Evolutionary conservation across 2,113 vertebrate species (phyloP), one percentile per base, ranked within the genome.

Genomic region (Etheostoma cragini): DNA sequence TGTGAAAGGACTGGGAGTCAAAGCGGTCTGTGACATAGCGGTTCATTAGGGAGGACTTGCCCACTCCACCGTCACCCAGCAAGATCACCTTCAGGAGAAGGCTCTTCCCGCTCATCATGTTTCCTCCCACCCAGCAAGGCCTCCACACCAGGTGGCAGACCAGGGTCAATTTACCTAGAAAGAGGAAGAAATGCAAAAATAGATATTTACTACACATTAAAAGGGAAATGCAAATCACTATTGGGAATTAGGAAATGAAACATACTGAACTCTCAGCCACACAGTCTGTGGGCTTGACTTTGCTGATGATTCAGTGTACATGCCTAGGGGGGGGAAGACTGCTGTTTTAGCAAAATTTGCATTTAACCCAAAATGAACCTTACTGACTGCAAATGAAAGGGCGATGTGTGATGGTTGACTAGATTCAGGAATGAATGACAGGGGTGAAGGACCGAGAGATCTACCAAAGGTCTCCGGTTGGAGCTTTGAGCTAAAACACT

Each of bases 1-100:
- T 99, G 93, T 99, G 98, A 91, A 99, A 99, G 8, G 98, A 98
- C 92, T 99, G 97, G 0, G 97, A 97, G 94, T 99, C 98, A 46
- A 99, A 99, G 76, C 97, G 97, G 94, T 99, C 97, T 7, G 97
- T 98, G 86, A 99, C 97, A 2, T 98, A 99, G 16, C 97, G 97
- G 91, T 98, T 99, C 98, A 99, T 98, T 73, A 99, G 95, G 6
- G 98, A 99, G 88, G 97, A 99, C 88, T 99, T 99, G 66, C 98
- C 98, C 73, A 99, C 98, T 24, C 98, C 98, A 58, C 98, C 98
- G 38, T 99, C 98, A 57, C 98, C 98, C 12, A 99, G 95, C 22
- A 99, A 95, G 92, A 99, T 97, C 78, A 99, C 98, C 90, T 99
- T 99, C 74, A 99, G 92, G 82, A 99, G 95, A 84, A 98, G 91